Conservation (phyloP, 1,140 invertebrate species). For the Pseudomyrmex cubaensis region DNA sequence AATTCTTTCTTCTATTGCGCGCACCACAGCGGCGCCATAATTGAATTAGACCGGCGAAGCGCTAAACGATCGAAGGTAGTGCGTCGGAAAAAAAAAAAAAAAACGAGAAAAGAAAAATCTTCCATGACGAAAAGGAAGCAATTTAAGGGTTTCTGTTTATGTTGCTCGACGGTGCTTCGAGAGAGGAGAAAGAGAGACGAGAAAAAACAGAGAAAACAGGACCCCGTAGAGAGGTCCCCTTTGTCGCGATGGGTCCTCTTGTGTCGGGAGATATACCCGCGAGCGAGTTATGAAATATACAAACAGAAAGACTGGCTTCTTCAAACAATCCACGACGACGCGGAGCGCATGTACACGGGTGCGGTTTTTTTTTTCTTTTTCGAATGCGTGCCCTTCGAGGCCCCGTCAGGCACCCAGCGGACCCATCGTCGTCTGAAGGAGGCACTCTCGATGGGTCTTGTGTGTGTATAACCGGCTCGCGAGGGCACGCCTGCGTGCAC, state of each 20-base stretch:
- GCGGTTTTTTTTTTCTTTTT: background rate
- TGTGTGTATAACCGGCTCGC: slow-evolving; percentile 60
- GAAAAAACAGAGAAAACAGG: slow-evolving; percentile 23
- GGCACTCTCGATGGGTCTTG: slow-evolving; percentile 62
- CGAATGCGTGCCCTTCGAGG: slow-evolving; percentile 37
- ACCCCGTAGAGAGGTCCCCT: slow-evolving; percentile 40
- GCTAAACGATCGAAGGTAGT: slow-evolving; percentile 65
- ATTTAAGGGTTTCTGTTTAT: slow-evolving; percentile 68
- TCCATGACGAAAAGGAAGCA: slow-evolving; percentile 60
- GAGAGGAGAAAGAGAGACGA: background rate
- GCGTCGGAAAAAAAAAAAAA: background rate
- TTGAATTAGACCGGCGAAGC: slow-evolving; percentile 69
- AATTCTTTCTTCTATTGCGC: slow-evolving; percentile 42
- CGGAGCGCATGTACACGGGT: slow-evolving; percentile 29
- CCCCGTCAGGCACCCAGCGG: slow-evolving; percentile 58
- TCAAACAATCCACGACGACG: slow-evolving; percentile 75
- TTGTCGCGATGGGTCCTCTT: slow-evolving; percentile 67
- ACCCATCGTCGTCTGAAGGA: slow-evolving; percentile 46
- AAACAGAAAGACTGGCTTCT: slow-evolving; percentile 76
- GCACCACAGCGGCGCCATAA: slow-evolving; percentile 50
- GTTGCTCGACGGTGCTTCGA: slow-evolving; percentile 22
- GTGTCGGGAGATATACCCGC: slow-evolving; percentile 51
- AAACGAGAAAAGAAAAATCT: background rate
- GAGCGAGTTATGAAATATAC: slow-evolving; percentile 82
- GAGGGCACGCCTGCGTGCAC: slow-evolving; percentile 64